Base-by-base conservation (phyloP, 2,888 invertebrate species). In the Vandiemenella viatica region DNA sequence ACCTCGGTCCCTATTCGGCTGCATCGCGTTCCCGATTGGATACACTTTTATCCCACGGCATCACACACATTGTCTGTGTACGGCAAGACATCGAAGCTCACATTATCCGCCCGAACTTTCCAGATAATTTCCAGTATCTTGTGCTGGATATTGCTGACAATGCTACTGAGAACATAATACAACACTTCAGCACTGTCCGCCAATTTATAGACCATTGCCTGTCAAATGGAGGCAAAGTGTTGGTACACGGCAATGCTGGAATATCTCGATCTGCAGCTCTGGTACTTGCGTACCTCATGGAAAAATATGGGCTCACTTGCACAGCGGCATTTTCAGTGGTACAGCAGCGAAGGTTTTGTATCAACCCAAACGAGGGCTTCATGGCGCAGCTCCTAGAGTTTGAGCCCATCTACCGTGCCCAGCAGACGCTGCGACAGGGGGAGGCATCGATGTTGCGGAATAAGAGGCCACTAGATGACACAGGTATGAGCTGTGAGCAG, bases 201-300 rank as follows among this genome's bases (percentile, higher is more conserved):
- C 61, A 63, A 18, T 80, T 81, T 60, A 71, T 82, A 48, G 75
- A 79, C 55, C 72, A 75, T 43, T 75, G 75, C 50, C 62, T 79
- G 19, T 61, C 63, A 13, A 65, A 65, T 51, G 75, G 73, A 43
- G 77, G 74, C n/a, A 75, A 74, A 60, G 77, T 75, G 37, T 62
- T 82, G n/a, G 74, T 82, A n/a, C 80, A 81, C 65, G 79, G 81
- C 37, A 79, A 79, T 64, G 75, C 74, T 53, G 81, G 82, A 4
- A 78, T 77, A 55, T 80, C 79, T 2, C 68, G 80, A 58, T 80
- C 80, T 60, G 80, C 80, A 38, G 75, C 80, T 37, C 62, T 81
- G 51, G 78, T 79, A 45, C 67, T 80, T 53, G 80, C 77, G 4
- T 82, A 77, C 60, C 64, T 80, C 26, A 81, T 81, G 80, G 74